Evolutionary conservation across 2,113 vertebrate genomes (phyloP).

Genomic region (Rhegmatorhina hoffmannsi): DNA sequence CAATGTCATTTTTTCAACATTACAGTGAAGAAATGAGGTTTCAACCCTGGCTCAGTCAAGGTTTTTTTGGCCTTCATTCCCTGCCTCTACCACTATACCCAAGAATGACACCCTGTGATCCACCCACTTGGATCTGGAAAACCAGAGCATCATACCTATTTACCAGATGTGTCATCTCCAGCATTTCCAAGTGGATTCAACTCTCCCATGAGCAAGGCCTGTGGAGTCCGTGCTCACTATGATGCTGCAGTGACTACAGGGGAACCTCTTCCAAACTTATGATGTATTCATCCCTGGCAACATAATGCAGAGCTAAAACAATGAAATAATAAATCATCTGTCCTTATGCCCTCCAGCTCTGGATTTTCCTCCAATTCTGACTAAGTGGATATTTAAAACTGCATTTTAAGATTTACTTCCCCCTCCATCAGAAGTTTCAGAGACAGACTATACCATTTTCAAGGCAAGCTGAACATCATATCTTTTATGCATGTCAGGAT

Average conservation of each 20-base stretch:
- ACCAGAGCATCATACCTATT: constrained; percentile 13
- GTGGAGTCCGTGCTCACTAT: not conserved
- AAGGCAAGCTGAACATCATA: not conserved
- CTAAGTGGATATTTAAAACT: not conserved
- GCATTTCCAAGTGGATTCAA: not conserved
- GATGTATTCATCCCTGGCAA: not conserved
- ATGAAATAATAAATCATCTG: not conserved
- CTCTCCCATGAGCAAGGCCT: not conserved
- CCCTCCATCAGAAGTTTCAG: not conserved
- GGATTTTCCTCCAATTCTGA: not conserved
- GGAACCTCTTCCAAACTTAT: not conserved
- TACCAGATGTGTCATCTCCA: constrained; percentile 31
- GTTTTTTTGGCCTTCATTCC: not conserved
- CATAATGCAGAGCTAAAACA: not conserved
- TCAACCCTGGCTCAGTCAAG: not conserved
- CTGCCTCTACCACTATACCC: not conserved
- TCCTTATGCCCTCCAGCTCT: not conserved
- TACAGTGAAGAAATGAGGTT: not conserved
- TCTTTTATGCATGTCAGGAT: not conserved
- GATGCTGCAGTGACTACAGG: not conserved
- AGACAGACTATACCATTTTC: not conserved
- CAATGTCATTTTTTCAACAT: not conserved
- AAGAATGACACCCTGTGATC: not conserved
- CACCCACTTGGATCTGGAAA: constrained; percentile 27
- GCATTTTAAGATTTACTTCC: not conserved